Conservation (phyloP, 2,888 invertebrate genomes). For the Alentia gelatinosa region DNA sequence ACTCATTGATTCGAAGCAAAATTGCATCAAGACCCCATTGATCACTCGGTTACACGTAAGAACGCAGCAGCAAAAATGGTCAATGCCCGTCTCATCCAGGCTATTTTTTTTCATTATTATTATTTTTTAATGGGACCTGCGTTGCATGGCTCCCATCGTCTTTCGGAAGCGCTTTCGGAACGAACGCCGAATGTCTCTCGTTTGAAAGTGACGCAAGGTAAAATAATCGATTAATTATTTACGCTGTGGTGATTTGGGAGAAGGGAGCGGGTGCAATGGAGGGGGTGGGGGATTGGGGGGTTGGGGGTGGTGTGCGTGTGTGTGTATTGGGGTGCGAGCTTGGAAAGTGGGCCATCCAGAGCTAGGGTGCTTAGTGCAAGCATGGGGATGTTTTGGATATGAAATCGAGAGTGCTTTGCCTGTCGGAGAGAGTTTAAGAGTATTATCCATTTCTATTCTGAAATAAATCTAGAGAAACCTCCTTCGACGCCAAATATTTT, state of each 20-base stretch:
- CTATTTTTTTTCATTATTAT: neutral
- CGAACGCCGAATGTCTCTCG: neutral
- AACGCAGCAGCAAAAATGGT: neutral
- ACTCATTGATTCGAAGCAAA: slow-evolving; percentile 45
- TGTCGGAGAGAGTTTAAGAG: neutral
- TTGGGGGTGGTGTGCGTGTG: neutral
- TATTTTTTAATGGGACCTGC: neutral
- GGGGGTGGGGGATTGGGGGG: neutral
- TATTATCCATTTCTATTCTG: no score
- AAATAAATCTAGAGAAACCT: no score
- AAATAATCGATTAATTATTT: slow-evolving; percentile 40
- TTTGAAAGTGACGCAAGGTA: slow-evolving; percentile 40
- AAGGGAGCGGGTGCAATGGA: neutral
- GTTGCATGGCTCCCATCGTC: neutral
- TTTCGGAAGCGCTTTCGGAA: neutral
- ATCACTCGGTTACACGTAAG: neutral
- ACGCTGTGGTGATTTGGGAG: slow-evolving; percentile 23
- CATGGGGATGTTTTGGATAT: neutral
- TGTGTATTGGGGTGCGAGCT: neutral
- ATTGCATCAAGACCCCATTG: slow-evolving; percentile 41
- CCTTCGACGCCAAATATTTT: no score
- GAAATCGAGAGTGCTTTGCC: neutral
- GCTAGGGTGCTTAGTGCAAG: neutral
- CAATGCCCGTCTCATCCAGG: neutral
- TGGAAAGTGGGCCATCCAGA: neutral